Base-by-base conservation (phyloP, 2,113 vertebrate species). In the Struthidea cinerea region DNA sequence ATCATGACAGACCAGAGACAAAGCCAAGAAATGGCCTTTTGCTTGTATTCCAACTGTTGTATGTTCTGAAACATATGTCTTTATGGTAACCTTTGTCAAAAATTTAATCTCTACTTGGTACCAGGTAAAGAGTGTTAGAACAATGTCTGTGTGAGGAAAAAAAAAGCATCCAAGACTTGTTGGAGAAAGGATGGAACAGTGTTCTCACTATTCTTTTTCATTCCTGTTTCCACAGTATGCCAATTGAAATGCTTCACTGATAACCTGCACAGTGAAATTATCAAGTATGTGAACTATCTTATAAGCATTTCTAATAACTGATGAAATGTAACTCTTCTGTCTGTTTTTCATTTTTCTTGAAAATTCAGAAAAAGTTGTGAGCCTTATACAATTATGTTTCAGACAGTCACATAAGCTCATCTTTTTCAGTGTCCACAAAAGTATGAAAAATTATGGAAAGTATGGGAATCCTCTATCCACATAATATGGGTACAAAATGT, bases 81-180 rank as follows among this genome's bases (percentile, higher is more conserved):
- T 42, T 15, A 28, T 2, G 3, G 6, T 50, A 82, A 47, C 8
- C 60, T 18, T 75, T 67, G 28, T 41, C 20, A 30, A 53, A 27
- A 32, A 19, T n/a, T 74, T 61, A 35, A n/a, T 47, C 10, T 84
- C 24, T 61, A 28, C 6, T 69, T 10, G 5, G 1, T 52, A 44
- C 8, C 9, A 37, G n/a, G 11, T 63, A 92, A 65, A 74, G 10
- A 52, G 11, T 22, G 7, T 42, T 68, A 50, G 50, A 84, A 19
- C 27, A 44, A 74, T 4, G 1, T 46, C 30, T 61, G 1, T 7
- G 7, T 6, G 14, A 50, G 6, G 13, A 59, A 39, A 75, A 65
- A 61, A 56, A 56, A 12, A 64, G 13, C 0, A 1, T 24, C 19
- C 19, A 27, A 2, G 1, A 47, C 5, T 6, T 49, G 6, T 8